phyloP scores from a whole-genome alignment of 2,888 invertebrate species.

The Allolobophora icterica region DNA sequence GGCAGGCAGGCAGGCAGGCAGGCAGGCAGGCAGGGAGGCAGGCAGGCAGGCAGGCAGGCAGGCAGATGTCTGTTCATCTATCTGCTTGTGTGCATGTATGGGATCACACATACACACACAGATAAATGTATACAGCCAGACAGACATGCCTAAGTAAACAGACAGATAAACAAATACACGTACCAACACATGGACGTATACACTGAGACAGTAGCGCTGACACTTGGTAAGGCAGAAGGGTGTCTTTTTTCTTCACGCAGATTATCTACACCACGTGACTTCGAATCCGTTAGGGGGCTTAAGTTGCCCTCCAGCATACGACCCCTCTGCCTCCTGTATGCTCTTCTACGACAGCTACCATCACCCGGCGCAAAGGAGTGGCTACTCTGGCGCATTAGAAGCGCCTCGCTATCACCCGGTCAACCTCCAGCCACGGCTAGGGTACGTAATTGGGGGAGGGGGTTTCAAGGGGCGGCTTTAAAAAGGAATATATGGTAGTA shows the following conservation, averaged over 20 bases:
- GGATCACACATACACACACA: too few species aligned
- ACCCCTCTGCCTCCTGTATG: neutral
- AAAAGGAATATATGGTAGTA: too few species aligned
- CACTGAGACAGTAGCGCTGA: neutral
- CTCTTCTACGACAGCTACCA: constrained; percentile 17
- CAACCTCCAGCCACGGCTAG: neutral
- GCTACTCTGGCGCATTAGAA: neutral
- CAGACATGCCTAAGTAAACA: too few species aligned
- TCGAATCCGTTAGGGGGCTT: neutral
- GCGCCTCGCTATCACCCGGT: neutral
- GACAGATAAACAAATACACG: neutral
- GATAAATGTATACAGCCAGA: too few species aligned
- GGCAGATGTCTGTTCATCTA: too few species aligned
- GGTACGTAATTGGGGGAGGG: neutral
- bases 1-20: too few species aligned
- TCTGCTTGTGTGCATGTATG: too few species aligned
- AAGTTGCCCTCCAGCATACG: neutral
- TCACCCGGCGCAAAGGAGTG: neutral
- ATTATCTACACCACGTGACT: neutral
- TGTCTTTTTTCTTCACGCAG: neutral
- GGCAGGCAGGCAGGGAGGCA: too few species aligned
- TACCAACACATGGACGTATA: neutral
- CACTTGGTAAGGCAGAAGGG: neutral
- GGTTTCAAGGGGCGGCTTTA: too few species aligned
- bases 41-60: too few species aligned